Conservation (phyloP, 1,140 invertebrate genomes). For the Copidosoma floridanum region DNA sequence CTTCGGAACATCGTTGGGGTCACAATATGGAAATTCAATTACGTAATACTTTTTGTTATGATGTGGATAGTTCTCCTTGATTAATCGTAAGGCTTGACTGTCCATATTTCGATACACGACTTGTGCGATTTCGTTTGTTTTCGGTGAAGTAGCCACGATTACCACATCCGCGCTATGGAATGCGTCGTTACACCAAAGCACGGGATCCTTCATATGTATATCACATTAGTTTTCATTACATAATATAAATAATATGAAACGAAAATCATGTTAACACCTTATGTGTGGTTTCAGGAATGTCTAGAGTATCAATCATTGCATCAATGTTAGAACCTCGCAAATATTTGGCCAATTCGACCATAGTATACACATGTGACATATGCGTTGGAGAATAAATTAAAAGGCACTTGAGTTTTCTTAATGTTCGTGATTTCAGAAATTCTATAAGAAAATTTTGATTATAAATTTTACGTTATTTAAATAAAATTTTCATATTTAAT, state of each 20-base stretch:
- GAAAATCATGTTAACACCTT: slow-evolving; percentile 44
- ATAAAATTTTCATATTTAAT: background rate
- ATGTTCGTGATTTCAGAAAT: background rate
- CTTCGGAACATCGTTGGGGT: slow-evolving; percentile 43
- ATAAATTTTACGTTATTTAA: background rate
- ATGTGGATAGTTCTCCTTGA: slow-evolving; percentile 42
- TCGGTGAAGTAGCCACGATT: slow-evolving; percentile 43
- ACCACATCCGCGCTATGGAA: slow-evolving; percentile 44
- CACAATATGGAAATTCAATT: slow-evolving; percentile 50
- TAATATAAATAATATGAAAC: too few relatives aligned
- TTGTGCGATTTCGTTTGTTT: slow-evolving; percentile 29
- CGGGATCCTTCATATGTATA: slow-evolving; percentile 50
- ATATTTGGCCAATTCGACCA: slow-evolving; percentile 44
- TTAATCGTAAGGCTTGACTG: slow-evolving; percentile 41
- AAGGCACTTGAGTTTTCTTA: slow-evolving; percentile 43
- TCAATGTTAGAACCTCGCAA: slow-evolving; percentile 46
- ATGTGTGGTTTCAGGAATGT: slow-evolving; percentile 40
- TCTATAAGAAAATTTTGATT: too few relatives aligned
- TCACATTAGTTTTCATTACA: too few relatives aligned
- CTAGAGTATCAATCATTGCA: slow-evolving; percentile 48
- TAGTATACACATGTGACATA: slow-evolving; percentile 44
- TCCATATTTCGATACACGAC: slow-evolving; percentile 43
- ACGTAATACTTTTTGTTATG: slow-evolving; percentile 45
- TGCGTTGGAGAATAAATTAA: slow-evolving; percentile 48
- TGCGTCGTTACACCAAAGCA: slow-evolving; percentile 48